phyloP scores from a whole-genome alignment of 2,797 vertebrate species.

The Aselliscus stoliczkanus region DNA sequence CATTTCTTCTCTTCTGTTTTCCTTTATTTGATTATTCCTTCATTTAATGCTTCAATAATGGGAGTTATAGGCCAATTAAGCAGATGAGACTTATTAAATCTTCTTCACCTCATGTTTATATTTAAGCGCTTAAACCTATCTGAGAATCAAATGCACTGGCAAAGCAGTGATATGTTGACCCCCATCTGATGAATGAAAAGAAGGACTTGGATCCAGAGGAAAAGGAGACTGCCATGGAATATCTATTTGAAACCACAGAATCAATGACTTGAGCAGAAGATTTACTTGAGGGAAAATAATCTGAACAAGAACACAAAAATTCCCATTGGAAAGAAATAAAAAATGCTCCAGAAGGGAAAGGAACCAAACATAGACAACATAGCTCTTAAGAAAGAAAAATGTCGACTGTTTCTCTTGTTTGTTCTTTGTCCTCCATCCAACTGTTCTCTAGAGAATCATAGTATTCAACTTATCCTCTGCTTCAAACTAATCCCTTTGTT shows the following conservation, averaged over 20 bases:
- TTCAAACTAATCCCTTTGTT: not conserved
- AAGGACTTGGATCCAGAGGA: constrained; percentile 1
- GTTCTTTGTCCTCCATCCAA: not conserved
- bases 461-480: not conserved
- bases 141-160: not conserved
- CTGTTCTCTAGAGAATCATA: not conserved
- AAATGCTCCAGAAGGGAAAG: not conserved
- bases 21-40: not conserved
- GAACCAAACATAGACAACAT: not conserved
- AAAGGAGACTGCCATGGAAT: not conserved
- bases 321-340: constrained; percentile 29
- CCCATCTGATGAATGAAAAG: constrained; percentile 57
- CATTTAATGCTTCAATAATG: constrained; percentile 52
- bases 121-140: constrained; percentile 22
- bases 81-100: not conserved
- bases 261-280: constrained; percentile 26
- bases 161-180: not conserved
- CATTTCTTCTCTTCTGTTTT: constrained; percentile 33
- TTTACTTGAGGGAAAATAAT: constrained; percentile 50
- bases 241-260: constrained; percentile 17
- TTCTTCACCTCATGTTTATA: constrained; percentile 43
- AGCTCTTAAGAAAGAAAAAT: constrained; percentile 9
- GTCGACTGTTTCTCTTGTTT: not conserved
- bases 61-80: not conserved
- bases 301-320: constrained; percentile 7